phyloP scores from a whole-genome alignment of 1,140 invertebrate genomes.

The Drosophila repleta region DNA sequence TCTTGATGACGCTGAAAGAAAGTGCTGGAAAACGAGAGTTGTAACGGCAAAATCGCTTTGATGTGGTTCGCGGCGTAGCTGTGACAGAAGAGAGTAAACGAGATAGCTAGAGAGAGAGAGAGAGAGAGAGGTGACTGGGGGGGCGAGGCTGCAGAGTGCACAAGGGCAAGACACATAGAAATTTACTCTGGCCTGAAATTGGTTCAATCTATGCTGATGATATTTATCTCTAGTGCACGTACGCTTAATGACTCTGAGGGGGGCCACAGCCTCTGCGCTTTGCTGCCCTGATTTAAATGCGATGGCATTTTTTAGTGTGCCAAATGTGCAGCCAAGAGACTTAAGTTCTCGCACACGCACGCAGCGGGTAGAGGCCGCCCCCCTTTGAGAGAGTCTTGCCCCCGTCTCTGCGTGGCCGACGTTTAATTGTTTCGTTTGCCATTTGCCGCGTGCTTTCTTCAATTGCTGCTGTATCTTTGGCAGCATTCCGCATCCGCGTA shows the following conservation, averaged over 20 bases:
- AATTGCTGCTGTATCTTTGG: slow-evolving; percentile 25
- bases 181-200: slow-evolving; percentile 71
- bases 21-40: slow-evolving; percentile 64
- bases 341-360: slow-evolving; percentile 51
- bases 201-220: slow-evolving; percentile 54
- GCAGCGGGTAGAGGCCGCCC: background rate
- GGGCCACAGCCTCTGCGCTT: background rate
- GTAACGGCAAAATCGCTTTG: slow-evolving; percentile 39
- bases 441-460: slow-evolving; percentile 55
- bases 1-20: slow-evolving; percentile 40
- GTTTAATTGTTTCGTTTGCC: slow-evolving; percentile 64
- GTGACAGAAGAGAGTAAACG: slow-evolving; percentile 9
- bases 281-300: slow-evolving; percentile 28
- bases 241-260: slow-evolving; percentile 33
- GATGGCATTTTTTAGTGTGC: slow-evolving; percentile 46
- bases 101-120: background rate
- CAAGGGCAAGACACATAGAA: slow-evolving; percentile 30
- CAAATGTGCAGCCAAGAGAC: slow-evolving; percentile 74
- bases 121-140: background rate
- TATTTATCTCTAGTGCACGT: slow-evolving; percentile 39
- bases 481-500: slow-evolving; percentile 39
- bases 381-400: slow-evolving; percentile 19
- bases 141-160: background rate
- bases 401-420: slow-evolving; percentile 25
- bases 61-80: slow-evolving; percentile 28